Base-by-base conservation (phyloP, 2,797 vertebrate species). In the Basileuterus tristriatus region DNA sequence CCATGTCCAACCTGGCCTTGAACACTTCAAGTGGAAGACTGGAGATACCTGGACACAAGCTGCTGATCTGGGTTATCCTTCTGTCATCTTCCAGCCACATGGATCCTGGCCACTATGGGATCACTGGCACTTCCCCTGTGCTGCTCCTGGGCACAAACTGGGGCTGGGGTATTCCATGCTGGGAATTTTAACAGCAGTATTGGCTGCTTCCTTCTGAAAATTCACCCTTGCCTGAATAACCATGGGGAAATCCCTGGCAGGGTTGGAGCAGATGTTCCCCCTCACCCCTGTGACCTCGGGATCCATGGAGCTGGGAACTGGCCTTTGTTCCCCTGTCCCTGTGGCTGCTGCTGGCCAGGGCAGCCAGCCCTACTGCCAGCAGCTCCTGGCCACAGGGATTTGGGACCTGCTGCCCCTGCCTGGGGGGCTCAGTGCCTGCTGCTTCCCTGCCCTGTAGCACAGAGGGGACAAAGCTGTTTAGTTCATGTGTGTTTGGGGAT, bases 31-130 rank as follows among this genome's bases (percentile, higher is more conserved):
- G 13, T 56, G 36, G 27, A 21, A 75, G 36, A 27, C 63, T 75
- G 36, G 78, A 77, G 58, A 12, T 26, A 17, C 15, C 32, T 41
- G 39, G 65, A 4, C 19, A 27, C 15, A 5, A 74, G 67, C 20
- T 86, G 80, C 79, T 59, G 68, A 0, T 60, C 17, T 26, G 37
- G 43, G 9, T 69, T 39, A 11, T 44, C 47, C 39, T 32, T 49
- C 36, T 65, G 77, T 36, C 22, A 27, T 34, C 37, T 39, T 46
- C 50, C 46, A 22, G 1, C 74, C 1, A 0, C 13, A 0, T 2
- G 23, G 30, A 7, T 36, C 21, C 4, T 0, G 9, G 46, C 39
- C 3, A 0, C 67, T 41, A 0, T 0, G 0, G 27, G 9, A 6
- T 16, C 2, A 0, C 19, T 32, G 75, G 12, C 29, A 3, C n/a